A percentile compares a stretch with the other conserved stretches of the same genome.
Evolutionary conservation across 2,797 vertebrate species (phyloP).

Genomic region (Carcharodon carcharias): DNA sequence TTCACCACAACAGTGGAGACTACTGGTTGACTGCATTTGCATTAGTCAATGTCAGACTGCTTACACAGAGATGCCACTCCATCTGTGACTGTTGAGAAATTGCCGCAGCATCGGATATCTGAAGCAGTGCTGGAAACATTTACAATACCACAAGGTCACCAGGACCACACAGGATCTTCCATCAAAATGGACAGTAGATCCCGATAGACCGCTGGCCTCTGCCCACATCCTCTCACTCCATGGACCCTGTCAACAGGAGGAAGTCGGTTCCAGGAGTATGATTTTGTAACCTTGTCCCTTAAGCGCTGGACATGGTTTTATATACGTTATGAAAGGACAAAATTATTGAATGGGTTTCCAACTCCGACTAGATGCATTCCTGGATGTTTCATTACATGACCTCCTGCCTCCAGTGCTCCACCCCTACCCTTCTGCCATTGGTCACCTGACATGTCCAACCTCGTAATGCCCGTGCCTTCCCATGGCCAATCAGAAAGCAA

Average conservation of each 20-base stretch:
- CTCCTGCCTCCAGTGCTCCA: not conserved
- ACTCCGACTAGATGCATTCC: too few species aligned
- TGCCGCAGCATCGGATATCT: not conserved
- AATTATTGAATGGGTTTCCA: not conserved
- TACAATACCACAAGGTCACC: not conserved
- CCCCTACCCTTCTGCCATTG: too few species aligned
- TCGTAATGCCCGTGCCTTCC: too few species aligned
- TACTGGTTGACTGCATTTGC: not conserved
- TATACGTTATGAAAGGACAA: too few species aligned
- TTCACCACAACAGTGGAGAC: not conserved
- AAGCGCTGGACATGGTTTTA: not conserved
- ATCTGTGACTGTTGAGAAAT: not conserved
- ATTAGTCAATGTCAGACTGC: not conserved
- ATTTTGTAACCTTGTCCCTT: not conserved
- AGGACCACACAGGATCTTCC: not conserved
- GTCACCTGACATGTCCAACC: too few species aligned
- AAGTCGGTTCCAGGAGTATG: too few species aligned
- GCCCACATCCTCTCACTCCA: not conserved
- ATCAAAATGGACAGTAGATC: not conserved
- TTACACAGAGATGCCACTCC: not conserved
- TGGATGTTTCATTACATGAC: not conserved
- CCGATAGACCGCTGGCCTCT: not conserved
- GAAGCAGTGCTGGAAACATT: not conserved
- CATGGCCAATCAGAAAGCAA: too few species aligned
- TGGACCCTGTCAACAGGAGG: not conserved